Conservation (phyloP, 2,888 invertebrate genomes). For the Lycocerus yunnanus region DNA sequence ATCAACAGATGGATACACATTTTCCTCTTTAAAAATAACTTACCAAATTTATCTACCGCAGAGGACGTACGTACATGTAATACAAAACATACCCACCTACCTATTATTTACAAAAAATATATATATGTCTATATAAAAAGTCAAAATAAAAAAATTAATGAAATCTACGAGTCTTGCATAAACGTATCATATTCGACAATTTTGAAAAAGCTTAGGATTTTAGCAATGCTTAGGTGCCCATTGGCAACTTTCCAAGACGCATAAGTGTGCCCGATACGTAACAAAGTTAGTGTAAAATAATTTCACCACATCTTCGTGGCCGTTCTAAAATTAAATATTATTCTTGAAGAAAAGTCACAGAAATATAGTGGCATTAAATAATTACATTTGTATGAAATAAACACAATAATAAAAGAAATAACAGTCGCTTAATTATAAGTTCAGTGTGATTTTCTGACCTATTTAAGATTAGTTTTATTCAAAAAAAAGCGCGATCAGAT, state of each 20-base stretch:
- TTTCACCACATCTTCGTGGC: neutral
- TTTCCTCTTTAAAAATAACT: neutral
- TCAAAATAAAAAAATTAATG: neutral
- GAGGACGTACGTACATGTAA: neutral
- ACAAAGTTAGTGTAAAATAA: neutral
- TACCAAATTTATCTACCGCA: neutral
- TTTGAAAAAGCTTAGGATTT: neutral
- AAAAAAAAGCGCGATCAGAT: neutral
- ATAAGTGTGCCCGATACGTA: neutral
- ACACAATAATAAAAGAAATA: neutral
- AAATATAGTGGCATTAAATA: neutral
- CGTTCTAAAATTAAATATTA: neutral
- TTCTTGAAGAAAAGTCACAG: neutral
- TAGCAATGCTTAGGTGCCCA: neutral
- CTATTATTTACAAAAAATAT: neutral
- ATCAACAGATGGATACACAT: neutral
- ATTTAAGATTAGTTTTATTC: neutral
- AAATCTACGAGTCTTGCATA: neutral
- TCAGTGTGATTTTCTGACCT: neutral
- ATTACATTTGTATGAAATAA: neutral
- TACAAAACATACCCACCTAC: too few relatives aligned
- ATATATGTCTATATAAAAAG: neutral
- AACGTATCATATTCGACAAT: neutral
- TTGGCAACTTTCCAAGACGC: neutral
- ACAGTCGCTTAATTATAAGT: neutral